Conservation (phyloP, 2,113 vertebrate species). For the Burhinus oedicnemus region DNA sequence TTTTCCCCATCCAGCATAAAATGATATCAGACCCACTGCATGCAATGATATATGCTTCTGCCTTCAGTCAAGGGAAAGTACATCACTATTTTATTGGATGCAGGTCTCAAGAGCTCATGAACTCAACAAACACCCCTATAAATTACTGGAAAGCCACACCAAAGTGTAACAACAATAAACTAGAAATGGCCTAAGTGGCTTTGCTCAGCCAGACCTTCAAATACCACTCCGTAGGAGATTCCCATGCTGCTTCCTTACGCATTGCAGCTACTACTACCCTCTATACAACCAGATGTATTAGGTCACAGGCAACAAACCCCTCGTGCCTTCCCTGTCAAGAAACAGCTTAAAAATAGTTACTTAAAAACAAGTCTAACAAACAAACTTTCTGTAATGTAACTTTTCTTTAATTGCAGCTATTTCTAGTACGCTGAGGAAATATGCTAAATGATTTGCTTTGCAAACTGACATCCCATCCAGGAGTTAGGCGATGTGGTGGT, state of each 20-base stretch:
- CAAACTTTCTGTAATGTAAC: not conserved
- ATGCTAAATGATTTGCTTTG: not conserved
- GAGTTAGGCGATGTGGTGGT: not conserved
- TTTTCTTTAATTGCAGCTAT: not conserved
- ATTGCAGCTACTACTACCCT: not conserved
- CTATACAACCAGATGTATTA: not conserved
- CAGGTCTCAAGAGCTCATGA: constrained; percentile 75
- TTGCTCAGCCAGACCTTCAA: constrained; percentile 34
- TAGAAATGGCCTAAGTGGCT: constrained; percentile 66
- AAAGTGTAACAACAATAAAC: constrained; percentile 72
- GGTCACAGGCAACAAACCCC: not conserved
- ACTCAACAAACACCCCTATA: constrained; percentile 73
- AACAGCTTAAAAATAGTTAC: not conserved
- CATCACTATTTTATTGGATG: constrained; percentile 75
- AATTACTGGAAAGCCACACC: constrained; percentile 72
- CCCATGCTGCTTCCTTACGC: not conserved
- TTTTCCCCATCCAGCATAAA: constrained; percentile 66
- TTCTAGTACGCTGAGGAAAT: not conserved
- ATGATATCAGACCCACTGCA: constrained; percentile 75
- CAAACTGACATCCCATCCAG: not conserved
- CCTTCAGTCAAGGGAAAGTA: constrained; percentile 76
- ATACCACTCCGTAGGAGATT: not conserved
- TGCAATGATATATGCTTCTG: constrained; percentile 72
- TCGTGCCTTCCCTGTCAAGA: not conserved
- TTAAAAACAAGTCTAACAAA: not conserved